Evolutionary conservation across 2,797 vertebrate genomes (phyloP).

Genomic region (Alca torda): DNA sequence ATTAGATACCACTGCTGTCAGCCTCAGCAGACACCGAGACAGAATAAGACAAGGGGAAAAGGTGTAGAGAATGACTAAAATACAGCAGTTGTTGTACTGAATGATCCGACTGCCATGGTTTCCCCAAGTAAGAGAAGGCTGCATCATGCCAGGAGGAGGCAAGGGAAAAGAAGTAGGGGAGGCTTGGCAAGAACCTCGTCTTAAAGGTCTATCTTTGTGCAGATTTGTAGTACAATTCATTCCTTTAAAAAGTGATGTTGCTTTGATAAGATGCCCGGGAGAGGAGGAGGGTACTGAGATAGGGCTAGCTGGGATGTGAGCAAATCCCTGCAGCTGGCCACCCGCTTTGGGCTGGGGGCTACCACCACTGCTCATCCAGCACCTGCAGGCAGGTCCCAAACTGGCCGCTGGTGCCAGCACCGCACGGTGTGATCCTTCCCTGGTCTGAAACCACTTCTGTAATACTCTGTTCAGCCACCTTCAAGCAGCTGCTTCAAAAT

Average conservation of each 20-base stretch:
- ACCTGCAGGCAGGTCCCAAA: neutral
- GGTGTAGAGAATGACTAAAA: neutral
- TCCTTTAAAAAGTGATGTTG: neutral
- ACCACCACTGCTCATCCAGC: neutral
- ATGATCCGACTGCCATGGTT: neutral
- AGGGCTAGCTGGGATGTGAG: neutral
- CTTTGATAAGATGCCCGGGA: neutral
- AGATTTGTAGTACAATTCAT: neutral
- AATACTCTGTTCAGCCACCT: neutral
- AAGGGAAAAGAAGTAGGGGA: neutral
- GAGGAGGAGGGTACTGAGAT: neutral
- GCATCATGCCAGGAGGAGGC: neutral
- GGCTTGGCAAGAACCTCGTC: neutral
- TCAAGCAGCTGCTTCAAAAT: neutral
- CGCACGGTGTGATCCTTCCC: rapidly evolving
- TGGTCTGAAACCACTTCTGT: neutral
- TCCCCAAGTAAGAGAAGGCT: neutral
- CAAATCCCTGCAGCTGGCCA: neutral
- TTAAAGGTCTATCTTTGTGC: neutral
- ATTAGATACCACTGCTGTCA: neutral
- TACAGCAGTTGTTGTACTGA: neutral
- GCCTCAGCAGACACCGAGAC: neutral
- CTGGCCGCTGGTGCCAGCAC: neutral
- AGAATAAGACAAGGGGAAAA: neutral
- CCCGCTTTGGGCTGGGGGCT: neutral